phyloP scores from a whole-genome alignment of 2,113 vertebrate genomes.

The Morone saxatilis region DNA sequence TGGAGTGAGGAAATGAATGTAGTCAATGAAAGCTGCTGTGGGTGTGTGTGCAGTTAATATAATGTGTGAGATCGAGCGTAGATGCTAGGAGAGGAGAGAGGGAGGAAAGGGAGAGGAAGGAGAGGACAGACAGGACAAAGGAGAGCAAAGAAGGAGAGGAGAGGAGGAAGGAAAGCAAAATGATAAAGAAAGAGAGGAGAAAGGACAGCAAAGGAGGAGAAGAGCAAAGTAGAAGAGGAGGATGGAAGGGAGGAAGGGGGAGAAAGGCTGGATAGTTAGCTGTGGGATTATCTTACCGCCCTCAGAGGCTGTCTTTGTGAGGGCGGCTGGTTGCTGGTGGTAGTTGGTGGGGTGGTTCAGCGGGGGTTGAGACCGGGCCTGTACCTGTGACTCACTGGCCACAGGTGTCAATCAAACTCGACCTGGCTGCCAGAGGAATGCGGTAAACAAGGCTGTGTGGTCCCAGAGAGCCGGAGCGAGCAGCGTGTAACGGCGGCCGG shows the following conservation, averaged over 20 bases:
- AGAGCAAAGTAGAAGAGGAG: not conserved
- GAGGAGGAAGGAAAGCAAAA: not conserved
- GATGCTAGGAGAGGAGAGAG: not conserved
- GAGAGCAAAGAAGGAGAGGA: not conserved
- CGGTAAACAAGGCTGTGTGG: constrained; percentile 65
- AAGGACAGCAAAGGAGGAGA: not conserved
- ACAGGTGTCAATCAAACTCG: constrained; percentile 68
- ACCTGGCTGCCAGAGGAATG: constrained; percentile 66
- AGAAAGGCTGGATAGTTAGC: constrained; percentile 22
- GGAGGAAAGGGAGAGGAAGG: no score
- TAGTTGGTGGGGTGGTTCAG: not conserved
- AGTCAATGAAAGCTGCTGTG: not conserved
- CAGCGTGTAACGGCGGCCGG: not conserved
- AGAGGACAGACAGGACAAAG: not conserved
- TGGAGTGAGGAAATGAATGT: not conserved
- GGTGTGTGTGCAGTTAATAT: not conserved
- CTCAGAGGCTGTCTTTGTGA: constrained; percentile 49
- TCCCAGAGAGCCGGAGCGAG: constrained; percentile 46
- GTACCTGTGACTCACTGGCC: constrained; percentile 72
- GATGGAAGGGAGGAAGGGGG: not conserved
- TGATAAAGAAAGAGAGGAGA: not conserved
- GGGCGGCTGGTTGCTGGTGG: constrained; percentile 21
- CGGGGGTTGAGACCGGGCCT: constrained; percentile 22
- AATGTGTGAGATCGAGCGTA: not conserved
- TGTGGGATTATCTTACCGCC: constrained; percentile 48